Evolutionary conservation across 1,140 invertebrate genomes (phyloP).

Genomic region (Trichogramma pretiosum): DNA sequence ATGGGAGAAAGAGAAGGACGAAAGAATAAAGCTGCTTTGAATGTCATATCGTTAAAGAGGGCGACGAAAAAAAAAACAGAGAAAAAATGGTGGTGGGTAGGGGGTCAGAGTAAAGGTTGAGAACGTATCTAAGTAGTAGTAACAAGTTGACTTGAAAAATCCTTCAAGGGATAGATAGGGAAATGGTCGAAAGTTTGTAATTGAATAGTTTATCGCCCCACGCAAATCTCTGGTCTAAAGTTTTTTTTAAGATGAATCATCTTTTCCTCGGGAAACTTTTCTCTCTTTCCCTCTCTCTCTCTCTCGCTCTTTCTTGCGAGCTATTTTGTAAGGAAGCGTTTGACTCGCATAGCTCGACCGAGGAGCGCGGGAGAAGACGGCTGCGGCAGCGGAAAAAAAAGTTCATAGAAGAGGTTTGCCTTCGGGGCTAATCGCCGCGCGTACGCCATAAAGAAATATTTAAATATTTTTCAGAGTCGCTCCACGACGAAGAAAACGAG

Average conservation of each 20-base stretch:
- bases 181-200: constrained; percentile 12
- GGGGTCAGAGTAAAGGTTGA: too few relatives aligned
- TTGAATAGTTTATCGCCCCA: constrained; percentile 17
- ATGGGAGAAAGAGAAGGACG: neutral
- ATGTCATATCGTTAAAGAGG: neutral
- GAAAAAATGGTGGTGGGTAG: neutral
- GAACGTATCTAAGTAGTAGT: too few relatives aligned
- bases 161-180: too few relatives aligned
- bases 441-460: too few relatives aligned
- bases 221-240: constrained; percentile 6
- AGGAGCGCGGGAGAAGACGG: too few relatives aligned
- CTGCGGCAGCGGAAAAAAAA: neutral
- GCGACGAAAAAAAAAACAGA: constrained; percentile 12
- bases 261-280: constrained; percentile 4
- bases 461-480: too few relatives aligned
- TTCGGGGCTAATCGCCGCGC: neutral
- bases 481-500: too few relatives aligned
- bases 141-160: constrained; percentile 4
- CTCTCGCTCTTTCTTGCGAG: neutral
- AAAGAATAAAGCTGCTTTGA: constrained; percentile 13
- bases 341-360: neutral
- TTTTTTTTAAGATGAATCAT: constrained; percentile 18
- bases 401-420: neutral
- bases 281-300: neutral
- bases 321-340: neutral